phyloP scores from a whole-genome alignment of 2,797 vertebrate genomes.

The Cichlasoma orientale region DNA sequence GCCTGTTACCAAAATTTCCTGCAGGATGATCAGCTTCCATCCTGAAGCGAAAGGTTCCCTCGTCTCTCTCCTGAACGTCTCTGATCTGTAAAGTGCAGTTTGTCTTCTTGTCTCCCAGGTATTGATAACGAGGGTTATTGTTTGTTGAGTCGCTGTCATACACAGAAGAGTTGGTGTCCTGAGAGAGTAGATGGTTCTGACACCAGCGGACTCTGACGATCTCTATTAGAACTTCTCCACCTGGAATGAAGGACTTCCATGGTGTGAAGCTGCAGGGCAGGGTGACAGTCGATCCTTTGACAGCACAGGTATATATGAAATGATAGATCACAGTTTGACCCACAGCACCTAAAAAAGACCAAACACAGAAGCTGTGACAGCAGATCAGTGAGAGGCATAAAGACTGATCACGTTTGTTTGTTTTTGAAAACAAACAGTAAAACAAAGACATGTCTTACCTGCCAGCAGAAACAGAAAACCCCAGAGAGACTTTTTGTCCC shows the following conservation, averaged over 20 bases:
- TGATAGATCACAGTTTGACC: no score
- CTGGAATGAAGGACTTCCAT: no score
- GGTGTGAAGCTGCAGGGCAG: no score
- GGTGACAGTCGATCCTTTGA: no score
- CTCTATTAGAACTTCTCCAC: no score
- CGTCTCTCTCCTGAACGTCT: fast-evolving
- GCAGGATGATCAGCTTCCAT: fast-evolving
- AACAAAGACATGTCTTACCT: not conserved
- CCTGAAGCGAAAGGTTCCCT: conserved; percentile 11
- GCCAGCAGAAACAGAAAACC: not conserved
- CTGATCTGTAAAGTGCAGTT: no score
- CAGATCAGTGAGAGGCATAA: no score
- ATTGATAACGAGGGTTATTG: not conserved
- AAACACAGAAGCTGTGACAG: no score
- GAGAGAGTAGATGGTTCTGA: not conserved
- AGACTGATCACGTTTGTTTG: no score
- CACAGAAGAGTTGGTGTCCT: fast-evolving
- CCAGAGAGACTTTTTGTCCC: not conserved
- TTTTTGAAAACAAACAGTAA: no score
- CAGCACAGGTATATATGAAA: not conserved
- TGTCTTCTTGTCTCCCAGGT: no score
- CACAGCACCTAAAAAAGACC: no score
- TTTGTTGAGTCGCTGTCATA: not conserved
- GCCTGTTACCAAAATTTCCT: fast-evolving
- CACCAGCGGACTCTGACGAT: conserved; percentile 37